Base-by-base conservation (phyloP, 2,888 invertebrate genomes). In the Napeogenes inachia region DNA sequence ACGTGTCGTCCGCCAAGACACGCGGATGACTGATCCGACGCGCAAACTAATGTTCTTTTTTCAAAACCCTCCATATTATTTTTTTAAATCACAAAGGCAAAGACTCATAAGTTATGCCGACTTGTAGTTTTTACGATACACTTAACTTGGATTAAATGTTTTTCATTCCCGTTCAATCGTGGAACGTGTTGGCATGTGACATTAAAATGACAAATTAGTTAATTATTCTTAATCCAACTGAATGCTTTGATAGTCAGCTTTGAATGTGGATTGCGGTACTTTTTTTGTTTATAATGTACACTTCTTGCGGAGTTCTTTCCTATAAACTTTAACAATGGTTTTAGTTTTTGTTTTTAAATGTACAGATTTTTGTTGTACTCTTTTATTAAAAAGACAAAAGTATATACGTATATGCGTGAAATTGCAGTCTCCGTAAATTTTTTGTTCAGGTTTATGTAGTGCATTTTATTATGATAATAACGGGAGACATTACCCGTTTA, bases 181-280 rank as follows among this genome's bases (percentile, higher is more conserved):
- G 74, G 77, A 79, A 87, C 89, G 90, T 89, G 90, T 86, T 84
- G 90, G 89, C 88, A 89, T 89, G 89, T 88, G 88, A 89, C 89
- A 88, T 89, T 88, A 87, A 89, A 89, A 89, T 89, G 89, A 90
- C 84, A 87, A 89, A 90, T 90, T 83, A 83, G 82, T 84, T 89
- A 89, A 90, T 90, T 90, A 89, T 88, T 89, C 88, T 88, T 86
- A 81, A 88, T 87, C 88, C 85, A 81, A 66, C 72, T 82, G 84
- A 86, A 84, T 80, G 82, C 80, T 82, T 84, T 85, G 85, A 87
- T 84, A 78, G 75, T 68, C 55, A 46, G 60, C 56, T 45, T 60
- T 65, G 60, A 58, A 60, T 65, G 58, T 50, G 57, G 61, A 61
- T 60, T 45, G 64, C 21, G 47, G 59, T 42, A 47, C 61, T 57